These are phyloP conservation scores for Apis florea DNA, from an alignment of 1,140 invertebrate species.

Conservation along the genomic window DNA sequence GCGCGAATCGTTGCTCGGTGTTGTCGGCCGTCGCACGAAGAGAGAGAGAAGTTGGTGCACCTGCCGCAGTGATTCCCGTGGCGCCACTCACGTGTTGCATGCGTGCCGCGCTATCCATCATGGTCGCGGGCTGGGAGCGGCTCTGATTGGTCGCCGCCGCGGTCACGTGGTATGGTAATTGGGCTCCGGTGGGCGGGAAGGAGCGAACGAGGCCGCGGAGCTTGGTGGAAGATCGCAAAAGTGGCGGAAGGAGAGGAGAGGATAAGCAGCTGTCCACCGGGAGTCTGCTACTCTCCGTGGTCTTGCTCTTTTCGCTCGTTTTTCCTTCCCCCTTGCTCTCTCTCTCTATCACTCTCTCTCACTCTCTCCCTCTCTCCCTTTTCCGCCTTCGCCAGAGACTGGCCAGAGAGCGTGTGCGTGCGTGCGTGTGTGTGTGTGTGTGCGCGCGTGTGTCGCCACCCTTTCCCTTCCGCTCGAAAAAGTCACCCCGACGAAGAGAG, in stretches of 20 bases:
- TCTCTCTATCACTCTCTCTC: conserved; percentile 42
- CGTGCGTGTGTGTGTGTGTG: no score
- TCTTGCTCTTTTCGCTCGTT: conserved; percentile 58
- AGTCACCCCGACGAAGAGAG: conserved; percentile 53
- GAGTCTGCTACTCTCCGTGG: conserved; percentile 59
- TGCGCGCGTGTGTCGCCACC: not conserved
- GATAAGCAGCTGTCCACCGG: conserved; percentile 68
- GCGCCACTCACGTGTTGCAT: conserved; percentile 80
- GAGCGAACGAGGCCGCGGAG: conserved; percentile 70
- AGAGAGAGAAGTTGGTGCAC: conserved; percentile 73
- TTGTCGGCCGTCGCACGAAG: conserved; percentile 25
- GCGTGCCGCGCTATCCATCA: conserved; percentile 82
- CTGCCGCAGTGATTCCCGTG: conserved; percentile 76
- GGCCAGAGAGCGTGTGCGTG: no score
- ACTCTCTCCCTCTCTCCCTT: conserved; percentile 20
- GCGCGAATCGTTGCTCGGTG: not conserved
- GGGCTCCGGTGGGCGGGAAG: conserved; percentile 80
- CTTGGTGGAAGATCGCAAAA: conserved; percentile 75
- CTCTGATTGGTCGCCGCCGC: conserved; percentile 80
- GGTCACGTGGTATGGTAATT: conserved; percentile 84
- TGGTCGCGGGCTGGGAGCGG: conserved; percentile 80
- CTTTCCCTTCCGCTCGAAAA: conserved; percentile 44
- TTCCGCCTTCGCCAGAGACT: no score
- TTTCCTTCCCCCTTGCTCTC: conserved; percentile 50
- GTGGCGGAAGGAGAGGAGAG: conserved; percentile 76